A percentile compares a stretch with the other conserved stretches of the same genome.
Conservation (phyloP, 1,140 invertebrate genomes). For the Drosophila yakuba region DNA sequence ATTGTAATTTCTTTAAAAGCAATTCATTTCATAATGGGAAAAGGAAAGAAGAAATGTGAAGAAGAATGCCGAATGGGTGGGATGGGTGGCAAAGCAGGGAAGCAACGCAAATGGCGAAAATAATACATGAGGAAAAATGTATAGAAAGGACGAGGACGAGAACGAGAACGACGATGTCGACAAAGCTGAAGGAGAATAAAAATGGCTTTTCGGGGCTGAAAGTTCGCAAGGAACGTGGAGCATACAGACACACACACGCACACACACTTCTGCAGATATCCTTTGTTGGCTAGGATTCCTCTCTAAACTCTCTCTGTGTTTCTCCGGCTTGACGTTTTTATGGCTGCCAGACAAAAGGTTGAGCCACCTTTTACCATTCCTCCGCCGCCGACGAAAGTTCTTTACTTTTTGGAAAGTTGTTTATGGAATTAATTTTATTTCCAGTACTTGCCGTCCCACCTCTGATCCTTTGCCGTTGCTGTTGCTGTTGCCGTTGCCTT, state of each 20-base stretch:
- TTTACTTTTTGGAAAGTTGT: conserved; percentile 76
- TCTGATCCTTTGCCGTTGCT: conserved; percentile 12
- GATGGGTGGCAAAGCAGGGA: conserved; percentile 5
- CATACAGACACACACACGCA: conserved; percentile 31
- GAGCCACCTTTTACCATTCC: conserved; percentile 44
- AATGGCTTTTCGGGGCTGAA: conserved; percentile 63
- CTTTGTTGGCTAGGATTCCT: conserved; percentile 68
- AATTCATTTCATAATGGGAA: conserved; percentile 83
- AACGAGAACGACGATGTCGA: conserved; percentile 9
- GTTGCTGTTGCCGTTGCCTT: conserved; percentile 1
- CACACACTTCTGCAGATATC: conserved; percentile 61
- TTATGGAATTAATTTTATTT: conserved; percentile 83
- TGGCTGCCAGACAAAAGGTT: conserved; percentile 68
- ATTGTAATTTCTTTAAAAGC: conserved; percentile 84
- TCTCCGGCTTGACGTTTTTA: conserved; percentile 47
- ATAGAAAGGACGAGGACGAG: conserved; percentile 49
- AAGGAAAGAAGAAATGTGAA: conserved; percentile 56
- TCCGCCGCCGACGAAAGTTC: conserved; percentile 29
- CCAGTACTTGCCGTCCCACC: conserved; percentile 16
- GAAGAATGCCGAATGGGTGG: conserved; percentile 35
- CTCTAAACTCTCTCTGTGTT: conserved; percentile 21
- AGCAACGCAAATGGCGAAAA: conserved; percentile 72
- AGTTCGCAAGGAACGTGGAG: conserved; percentile 58
- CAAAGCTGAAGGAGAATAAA: conserved; percentile 62
- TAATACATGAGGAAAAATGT: conserved; percentile 66